Evolutionary conservation across 92 coral and sea anemone genomes (phyloP).

Genomic region (Zoanthus gigantus): DNA sequence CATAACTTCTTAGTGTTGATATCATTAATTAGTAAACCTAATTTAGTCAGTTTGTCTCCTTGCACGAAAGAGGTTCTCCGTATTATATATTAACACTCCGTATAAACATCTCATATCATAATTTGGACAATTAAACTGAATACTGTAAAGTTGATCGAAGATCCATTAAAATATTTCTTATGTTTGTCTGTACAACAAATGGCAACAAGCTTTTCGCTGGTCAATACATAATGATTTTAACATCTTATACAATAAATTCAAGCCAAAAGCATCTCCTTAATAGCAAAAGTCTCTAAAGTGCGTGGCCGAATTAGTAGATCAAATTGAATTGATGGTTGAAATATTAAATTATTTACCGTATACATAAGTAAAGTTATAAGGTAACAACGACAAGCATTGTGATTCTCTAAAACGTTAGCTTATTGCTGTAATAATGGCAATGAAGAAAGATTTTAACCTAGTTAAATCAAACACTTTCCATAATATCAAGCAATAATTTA

Average conservation of each 20-base stretch:
- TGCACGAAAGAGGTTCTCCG: too few species aligned
- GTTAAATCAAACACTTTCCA: too few species aligned
- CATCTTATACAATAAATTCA: background rate
- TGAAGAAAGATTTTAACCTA: background rate
- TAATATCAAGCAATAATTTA: too few species aligned
- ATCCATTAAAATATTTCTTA: too few species aligned
- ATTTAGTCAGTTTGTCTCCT: too few species aligned
- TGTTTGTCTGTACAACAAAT: too few species aligned
- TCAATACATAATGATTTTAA: background rate
- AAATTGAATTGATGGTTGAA: background rate
- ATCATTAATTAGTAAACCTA: too few species aligned
- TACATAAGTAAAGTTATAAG: background rate
- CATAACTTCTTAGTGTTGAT: too few species aligned
- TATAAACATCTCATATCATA: too few species aligned
- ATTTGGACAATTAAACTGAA: too few species aligned
- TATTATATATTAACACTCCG: too few species aligned
- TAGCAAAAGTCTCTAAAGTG: background rate
- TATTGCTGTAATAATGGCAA: background rate
- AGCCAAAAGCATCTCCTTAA: background rate
- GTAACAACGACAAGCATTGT: background rate
- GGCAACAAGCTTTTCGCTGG: background rate
- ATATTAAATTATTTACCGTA: background rate
- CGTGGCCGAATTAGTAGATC: background rate
- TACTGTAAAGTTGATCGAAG: too few species aligned
- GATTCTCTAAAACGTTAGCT: background rate